A percentile compares a stretch with the other conserved stretches of the same genome.
Conservation (phyloP, 2,113 vertebrate species). For the Marmota monax region DNA sequence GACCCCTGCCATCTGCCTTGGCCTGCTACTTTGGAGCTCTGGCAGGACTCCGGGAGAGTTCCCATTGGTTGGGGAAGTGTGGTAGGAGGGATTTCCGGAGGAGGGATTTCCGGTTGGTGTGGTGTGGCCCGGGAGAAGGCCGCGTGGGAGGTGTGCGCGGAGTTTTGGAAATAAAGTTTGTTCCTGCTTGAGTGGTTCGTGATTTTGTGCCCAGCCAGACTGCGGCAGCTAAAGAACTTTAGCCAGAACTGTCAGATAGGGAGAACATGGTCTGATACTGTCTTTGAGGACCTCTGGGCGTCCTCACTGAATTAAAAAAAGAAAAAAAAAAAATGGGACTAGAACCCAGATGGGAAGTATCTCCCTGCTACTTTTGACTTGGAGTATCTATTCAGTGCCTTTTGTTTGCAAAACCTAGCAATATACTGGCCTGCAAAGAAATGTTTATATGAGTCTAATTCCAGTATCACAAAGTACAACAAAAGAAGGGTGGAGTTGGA, state of each 20-base stretch:
- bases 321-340: neutral
- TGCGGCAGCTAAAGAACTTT: neutral
- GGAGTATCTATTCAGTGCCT: neutral
- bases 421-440: constrained; percentile 22
- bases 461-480: neutral
- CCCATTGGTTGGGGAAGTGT: no score
- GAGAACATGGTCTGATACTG: neutral
- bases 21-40: no score
- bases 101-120: no score
- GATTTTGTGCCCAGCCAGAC: no score
- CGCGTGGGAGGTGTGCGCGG: no score
- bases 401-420: constrained; percentile 32
- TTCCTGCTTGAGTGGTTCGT: no score
- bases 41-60: no score
- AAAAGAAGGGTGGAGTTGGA: constrained; percentile 11
- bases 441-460: constrained; percentile 9
- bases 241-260: neutral
- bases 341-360: neutral
- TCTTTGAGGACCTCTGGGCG: neutral
- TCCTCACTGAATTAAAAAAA: neutral
- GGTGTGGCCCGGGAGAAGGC: no score
- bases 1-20: no score
- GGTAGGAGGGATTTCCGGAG: no score
- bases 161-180: no score
- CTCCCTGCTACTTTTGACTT: neutral